Percentiles rank a stretch among this genome's conserved stretches.
phyloP scores from a whole-genome alignment of 2,888 invertebrate species.

The Pseudococcus longispinus region DNA sequence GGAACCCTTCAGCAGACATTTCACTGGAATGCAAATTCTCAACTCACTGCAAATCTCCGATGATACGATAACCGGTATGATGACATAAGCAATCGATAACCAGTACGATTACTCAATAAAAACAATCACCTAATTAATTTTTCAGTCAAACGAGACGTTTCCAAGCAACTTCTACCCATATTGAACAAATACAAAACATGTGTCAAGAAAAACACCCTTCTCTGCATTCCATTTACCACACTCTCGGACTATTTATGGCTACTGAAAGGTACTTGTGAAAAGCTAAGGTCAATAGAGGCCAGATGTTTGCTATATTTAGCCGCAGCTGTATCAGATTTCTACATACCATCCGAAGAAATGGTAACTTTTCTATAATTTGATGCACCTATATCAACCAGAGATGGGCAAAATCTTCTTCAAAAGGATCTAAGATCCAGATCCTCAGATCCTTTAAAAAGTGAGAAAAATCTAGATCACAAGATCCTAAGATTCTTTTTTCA shows the following conservation, averaged over 20 bases:
- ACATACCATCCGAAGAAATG: conserved; percentile 91
- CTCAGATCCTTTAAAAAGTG: too few species aligned
- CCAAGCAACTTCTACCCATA: conserved; percentile 75
- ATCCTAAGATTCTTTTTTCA: too few species aligned
- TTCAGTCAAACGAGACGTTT: conserved; percentile 75
- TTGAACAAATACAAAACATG: conserved; percentile 81
- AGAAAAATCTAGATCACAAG: too few species aligned
- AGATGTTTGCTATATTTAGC: conserved; percentile 89
- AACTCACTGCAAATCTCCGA: conserved; percentile 36
- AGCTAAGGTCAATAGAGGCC: conserved; percentile 72
- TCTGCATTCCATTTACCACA: conserved; percentile 82
- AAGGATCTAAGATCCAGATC: too few species aligned
- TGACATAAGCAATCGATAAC: background rate
- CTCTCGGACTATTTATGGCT: conserved; percentile 93
- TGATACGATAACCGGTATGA: conserved; percentile 39
- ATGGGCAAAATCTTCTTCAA: too few species aligned
- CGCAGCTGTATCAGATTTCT: conserved; percentile 99
- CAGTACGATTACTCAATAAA: background rate
- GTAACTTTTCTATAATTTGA: conserved; percentile 69
- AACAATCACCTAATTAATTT: conserved; percentile 54
- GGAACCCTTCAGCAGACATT: conserved; percentile 89
- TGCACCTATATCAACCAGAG: background rate
- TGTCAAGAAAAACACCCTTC: conserved; percentile 74
- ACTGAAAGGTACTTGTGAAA: conserved; percentile 80
- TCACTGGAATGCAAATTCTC: conserved; percentile 67